These are phyloP conservation scores for Papilio dardanus DNA, from an alignment of 1,140 invertebrate species.

Conservation along the genomic window DNA sequence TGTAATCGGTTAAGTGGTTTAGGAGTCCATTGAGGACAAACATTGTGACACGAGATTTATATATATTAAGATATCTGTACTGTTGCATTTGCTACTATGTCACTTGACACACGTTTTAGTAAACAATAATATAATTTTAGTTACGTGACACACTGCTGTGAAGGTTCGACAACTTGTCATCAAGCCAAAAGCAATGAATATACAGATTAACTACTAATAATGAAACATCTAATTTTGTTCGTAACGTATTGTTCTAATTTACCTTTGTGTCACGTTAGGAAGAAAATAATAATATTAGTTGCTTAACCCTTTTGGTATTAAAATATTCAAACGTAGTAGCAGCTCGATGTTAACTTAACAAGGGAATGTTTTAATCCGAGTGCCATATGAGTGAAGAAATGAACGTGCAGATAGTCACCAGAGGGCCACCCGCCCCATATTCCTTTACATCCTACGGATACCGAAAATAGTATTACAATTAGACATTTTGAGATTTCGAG, in stretches of 20 bases:
- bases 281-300: not conserved
- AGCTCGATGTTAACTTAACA: too few species aligned
- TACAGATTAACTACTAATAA: not conserved
- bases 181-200: slow-evolving; percentile 30
- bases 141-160: not conserved
- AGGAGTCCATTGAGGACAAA: too few species aligned
- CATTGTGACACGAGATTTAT: too few species aligned
- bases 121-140: not conserved
- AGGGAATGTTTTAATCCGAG: too few species aligned
- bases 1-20: too few species aligned
- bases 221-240: slow-evolving; percentile 8
- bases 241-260: not conserved
- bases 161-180: slow-evolving; percentile 13
- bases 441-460: too few species aligned
- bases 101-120: not conserved
- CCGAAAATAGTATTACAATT: too few species aligned
- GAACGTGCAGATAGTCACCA: not conserved
- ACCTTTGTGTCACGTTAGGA: not conserved
- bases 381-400: too few species aligned
- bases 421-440: too few species aligned
- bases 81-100: too few species aligned
- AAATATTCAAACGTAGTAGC: not conserved
- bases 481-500: too few species aligned
- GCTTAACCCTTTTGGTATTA: not conserved
- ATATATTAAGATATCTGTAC: too few species aligned